Evolutionary conservation across 2,888 invertebrate genomes (phyloP).

Genomic region (Sminthurides aquaticus): DNA sequence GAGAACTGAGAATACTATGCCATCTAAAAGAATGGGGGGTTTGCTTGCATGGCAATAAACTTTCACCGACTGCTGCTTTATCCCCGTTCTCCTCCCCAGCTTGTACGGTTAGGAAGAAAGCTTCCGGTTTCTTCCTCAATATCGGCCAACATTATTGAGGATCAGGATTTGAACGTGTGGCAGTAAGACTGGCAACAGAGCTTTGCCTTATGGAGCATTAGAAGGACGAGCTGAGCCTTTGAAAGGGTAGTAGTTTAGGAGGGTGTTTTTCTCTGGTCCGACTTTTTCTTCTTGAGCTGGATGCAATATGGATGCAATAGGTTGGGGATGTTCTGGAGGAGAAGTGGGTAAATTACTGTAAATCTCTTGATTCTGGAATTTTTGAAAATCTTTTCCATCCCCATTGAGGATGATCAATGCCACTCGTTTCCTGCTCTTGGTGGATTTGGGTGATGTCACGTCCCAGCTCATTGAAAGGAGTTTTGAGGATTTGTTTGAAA

Average conservation of each 20-base stretch:
- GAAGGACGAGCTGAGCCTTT: not conserved
- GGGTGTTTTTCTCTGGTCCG: not conserved
- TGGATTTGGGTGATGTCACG: not conserved
- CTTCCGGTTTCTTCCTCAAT: too few relatives aligned
- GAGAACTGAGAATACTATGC: too few relatives aligned
- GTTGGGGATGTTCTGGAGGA: not conserved
- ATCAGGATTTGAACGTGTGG: too few relatives aligned
- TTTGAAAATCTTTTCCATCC: not conserved
- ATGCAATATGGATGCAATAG: not conserved
- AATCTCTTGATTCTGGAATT: not conserved
- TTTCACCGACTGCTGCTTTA: not conserved
- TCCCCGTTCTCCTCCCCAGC: not conserved
- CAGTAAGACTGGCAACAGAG: too few relatives aligned
- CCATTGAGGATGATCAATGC: not conserved
- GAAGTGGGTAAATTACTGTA: not conserved
- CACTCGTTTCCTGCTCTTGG: not conserved
- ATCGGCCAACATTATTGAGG: too few relatives aligned
- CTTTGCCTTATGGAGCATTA: too few relatives aligned
- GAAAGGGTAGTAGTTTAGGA: not conserved
- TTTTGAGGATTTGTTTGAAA: not conserved
- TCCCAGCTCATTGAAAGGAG: not conserved
- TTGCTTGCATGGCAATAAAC: not conserved
- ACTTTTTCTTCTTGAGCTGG: not conserved
- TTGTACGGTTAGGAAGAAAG: too few relatives aligned
- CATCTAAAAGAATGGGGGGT: not conserved